Evolutionary conservation across 2,888 invertebrate species (phyloP).

Genomic region (Julus scandinavius): DNA sequence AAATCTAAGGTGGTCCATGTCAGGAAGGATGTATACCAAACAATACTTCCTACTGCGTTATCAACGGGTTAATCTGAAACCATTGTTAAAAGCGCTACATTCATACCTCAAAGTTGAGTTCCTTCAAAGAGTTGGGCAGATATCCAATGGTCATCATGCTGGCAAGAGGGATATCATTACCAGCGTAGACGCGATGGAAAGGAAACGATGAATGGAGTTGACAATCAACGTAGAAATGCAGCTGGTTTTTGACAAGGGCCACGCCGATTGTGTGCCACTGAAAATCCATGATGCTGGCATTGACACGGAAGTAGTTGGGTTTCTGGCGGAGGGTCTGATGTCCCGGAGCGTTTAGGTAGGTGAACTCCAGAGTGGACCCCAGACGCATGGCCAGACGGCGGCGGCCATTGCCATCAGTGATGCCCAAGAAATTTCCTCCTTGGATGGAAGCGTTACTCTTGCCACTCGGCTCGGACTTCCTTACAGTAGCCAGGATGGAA

Average conservation of each 20-base stretch:
- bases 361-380: slow-evolving; percentile 53
- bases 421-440: slow-evolving; percentile 54
- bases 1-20: no score
- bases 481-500: slow-evolving; percentile 51
- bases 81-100: not conserved
- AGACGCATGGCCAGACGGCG: slow-evolving; percentile 53
- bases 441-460: not conserved
- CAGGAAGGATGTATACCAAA: no score
- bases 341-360: slow-evolving; percentile 52
- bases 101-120: slow-evolving; percentile 54
- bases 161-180: slow-evolving; percentile 51
- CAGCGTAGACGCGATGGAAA: slow-evolving; percentile 43
- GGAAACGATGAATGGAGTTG: slow-evolving; percentile 45
- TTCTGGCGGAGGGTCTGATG: slow-evolving; percentile 47
- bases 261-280: slow-evolving; percentile 55
- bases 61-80: not conserved
- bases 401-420: slow-evolving; percentile 56
- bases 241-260: not conserved
- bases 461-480: not conserved
- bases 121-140: slow-evolving; percentile 54
- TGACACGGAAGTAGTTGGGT: slow-evolving; percentile 53
- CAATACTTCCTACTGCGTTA: no score
- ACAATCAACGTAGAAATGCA: slow-evolving; percentile 53
- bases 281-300: slow-evolving; percentile 48
- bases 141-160: slow-evolving; percentile 54